Percentiles rank a stretch among this genome's conserved stretches.
These are phyloP conservation scores for Diadophis punctatus DNA, from an alignment of 2,113 vertebrate genomes.

Conservation along the genomic window DNA sequence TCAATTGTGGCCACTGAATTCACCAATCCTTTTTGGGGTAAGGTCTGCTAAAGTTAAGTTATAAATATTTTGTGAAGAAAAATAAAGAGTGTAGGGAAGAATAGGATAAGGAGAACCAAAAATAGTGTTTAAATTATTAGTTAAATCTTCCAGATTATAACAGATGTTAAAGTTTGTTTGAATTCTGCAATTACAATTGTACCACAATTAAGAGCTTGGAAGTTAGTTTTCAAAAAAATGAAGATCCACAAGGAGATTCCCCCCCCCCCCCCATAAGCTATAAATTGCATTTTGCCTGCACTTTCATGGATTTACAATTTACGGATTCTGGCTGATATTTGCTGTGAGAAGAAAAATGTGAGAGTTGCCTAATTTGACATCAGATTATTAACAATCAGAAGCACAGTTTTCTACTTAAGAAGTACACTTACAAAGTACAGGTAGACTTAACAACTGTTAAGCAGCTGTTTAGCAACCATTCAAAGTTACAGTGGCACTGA, in stretches of 20 bases:
- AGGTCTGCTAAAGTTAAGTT: neutral
- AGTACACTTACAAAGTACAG: neutral
- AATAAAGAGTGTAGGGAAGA: neutral
- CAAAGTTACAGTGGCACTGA: neutral
- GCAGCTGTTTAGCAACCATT: neutral
- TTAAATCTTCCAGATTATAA: neutral
- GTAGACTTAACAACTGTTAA: neutral
- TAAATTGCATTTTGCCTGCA: neutral
- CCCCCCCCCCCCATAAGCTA: neutral
- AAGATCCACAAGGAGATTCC: neutral
- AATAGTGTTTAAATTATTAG: neutral
- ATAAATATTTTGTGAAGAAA: neutral
- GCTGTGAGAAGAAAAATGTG: neutral
- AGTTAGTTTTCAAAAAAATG: neutral
- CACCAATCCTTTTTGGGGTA: neutral
- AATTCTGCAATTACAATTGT: neutral
- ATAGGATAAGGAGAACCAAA: neutral
- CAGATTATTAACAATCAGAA: neutral
- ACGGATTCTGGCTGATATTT: neutral
- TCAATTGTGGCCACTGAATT: neutral
- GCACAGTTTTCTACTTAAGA: neutral
- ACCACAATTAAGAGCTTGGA: neutral
- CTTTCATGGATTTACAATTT: neutral
- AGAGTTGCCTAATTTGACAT: neutral
- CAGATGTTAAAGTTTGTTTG: neutral